These are phyloP conservation scores for Adelognathus sp. DNA, from an alignment of 2,888 invertebrate genomes.

Conservation along the genomic window DNA sequence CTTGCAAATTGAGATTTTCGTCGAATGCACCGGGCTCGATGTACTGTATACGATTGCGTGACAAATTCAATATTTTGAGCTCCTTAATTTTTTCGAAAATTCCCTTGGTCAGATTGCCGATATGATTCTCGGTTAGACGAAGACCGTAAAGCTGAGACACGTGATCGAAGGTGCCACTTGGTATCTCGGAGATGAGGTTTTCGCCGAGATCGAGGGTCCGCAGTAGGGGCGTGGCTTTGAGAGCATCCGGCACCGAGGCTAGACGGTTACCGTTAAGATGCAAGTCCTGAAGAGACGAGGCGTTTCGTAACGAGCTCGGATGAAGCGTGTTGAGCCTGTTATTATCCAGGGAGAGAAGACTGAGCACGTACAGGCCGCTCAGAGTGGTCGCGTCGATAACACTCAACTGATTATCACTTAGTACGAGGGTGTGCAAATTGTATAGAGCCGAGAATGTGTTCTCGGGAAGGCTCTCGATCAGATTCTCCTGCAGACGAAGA, in stretches of 20 bases:
- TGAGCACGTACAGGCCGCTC: slow-evolving; percentile 89
- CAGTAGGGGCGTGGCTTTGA: slow-evolving; percentile 88
- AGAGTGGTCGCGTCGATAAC: slow-evolving; percentile 89
- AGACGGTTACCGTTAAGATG: slow-evolving; percentile 92
- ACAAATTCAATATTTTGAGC: slow-evolving; percentile 91
- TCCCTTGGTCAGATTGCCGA: slow-evolving; percentile 90
- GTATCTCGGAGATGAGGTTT: slow-evolving; percentile 90
- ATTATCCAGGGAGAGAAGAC: slow-evolving; percentile 90
- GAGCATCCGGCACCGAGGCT: slow-evolving; percentile 88
- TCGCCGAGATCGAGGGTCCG: slow-evolving; percentile 92
- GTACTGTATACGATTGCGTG: slow-evolving; percentile 90
- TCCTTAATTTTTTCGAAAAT: slow-evolving; percentile 90
- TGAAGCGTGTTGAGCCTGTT: slow-evolving; percentile 90
- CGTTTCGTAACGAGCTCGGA: slow-evolving; percentile 89
- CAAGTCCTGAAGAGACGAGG: slow-evolving; percentile 90
- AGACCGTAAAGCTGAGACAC: slow-evolving; percentile 91
- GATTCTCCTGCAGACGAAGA: slow-evolving; percentile 90
- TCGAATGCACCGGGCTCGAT: slow-evolving; percentile 91
- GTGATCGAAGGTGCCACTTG: slow-evolving; percentile 90
- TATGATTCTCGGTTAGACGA: slow-evolving; percentile 92
- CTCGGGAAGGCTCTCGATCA: slow-evolving; percentile 89
- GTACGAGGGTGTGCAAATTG: slow-evolving; percentile 90
- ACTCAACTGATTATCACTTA: slow-evolving; percentile 91
- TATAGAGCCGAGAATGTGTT: slow-evolving; percentile 89
- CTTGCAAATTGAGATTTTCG: slow-evolving; percentile 89